Conservation (phyloP, 37 sponge, comb jelly and placozoan genomes). For the Ianthella basta region DNA sequence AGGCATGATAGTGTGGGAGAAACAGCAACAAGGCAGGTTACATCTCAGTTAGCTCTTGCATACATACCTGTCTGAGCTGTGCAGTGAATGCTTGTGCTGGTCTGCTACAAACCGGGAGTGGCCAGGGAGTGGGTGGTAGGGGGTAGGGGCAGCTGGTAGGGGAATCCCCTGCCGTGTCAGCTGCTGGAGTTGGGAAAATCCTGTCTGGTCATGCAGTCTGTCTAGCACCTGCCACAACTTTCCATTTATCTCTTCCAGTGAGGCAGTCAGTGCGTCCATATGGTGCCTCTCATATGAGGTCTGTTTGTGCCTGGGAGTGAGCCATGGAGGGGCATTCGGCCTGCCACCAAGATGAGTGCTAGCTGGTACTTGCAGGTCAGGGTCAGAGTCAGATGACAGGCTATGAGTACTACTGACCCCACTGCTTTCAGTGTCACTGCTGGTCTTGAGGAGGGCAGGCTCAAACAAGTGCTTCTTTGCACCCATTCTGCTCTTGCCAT, state of each 20-base stretch:
- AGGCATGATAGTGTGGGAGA: no score
- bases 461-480: constrained; percentile 4
- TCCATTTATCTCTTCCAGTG: constrained; percentile 48
- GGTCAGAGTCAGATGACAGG: neutral
- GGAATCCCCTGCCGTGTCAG: neutral
- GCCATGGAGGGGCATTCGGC: neutral
- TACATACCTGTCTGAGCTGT: no score
- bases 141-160: neutral
- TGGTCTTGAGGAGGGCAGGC: neutral
- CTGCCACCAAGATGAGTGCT: neutral
- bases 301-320: neutral
- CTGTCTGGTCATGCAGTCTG: constrained; percentile 17
- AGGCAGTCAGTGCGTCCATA: constrained; percentile 1
- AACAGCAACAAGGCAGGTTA: no score
- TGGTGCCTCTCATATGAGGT: neutral
- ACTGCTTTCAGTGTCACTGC: constrained; percentile 2
- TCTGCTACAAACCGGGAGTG: no score
- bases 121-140: neutral
- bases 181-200: neutral
- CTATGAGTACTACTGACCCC: neutral
- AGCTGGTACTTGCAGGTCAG: neutral
- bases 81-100: no score
- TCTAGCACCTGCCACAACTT: constrained; percentile 52
- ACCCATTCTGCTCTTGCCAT: neutral
- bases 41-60: no score